phyloP scores from a whole-genome alignment of 2,888 invertebrate species.

The Eupithecia abbreviata region DNA sequence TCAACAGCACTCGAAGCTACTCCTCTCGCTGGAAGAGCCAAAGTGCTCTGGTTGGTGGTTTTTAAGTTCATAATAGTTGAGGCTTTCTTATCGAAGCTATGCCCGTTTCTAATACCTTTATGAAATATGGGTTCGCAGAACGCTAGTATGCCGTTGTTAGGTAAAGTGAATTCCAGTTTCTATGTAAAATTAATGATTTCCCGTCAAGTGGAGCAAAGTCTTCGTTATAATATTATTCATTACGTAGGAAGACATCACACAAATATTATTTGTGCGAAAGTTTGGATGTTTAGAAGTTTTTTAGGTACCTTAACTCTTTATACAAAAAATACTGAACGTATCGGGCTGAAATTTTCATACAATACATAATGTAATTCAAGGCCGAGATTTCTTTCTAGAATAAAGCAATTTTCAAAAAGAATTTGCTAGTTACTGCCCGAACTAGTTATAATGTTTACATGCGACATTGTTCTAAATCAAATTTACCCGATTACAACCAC shows the following conservation, averaged over 20 bases:
- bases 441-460: background rate
- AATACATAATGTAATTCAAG: no score
- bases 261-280: no score
- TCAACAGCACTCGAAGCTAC: slow-evolving; percentile 59
- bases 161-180: background rate
- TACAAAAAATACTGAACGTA: background rate
- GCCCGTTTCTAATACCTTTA: background rate
- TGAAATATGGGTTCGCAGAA: background rate
- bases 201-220: background rate
- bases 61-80: background rate
- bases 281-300: background rate
- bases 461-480: background rate
- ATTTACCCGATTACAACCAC: background rate
- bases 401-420: background rate
- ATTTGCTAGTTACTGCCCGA: background rate
- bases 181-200: background rate
- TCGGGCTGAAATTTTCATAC: background rate
- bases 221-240: background rate
- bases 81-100: background rate
- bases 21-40: slow-evolving; percentile 52
- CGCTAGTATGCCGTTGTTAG: background rate
- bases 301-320: background rate
- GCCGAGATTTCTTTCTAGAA: background rate
- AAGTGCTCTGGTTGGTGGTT: background rate
- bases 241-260: no score